Evolutionary conservation across 2,113 vertebrate genomes (phyloP), one percentile per base, ranked within the genome.

Genomic region (Podarcis cretensis): DNA sequence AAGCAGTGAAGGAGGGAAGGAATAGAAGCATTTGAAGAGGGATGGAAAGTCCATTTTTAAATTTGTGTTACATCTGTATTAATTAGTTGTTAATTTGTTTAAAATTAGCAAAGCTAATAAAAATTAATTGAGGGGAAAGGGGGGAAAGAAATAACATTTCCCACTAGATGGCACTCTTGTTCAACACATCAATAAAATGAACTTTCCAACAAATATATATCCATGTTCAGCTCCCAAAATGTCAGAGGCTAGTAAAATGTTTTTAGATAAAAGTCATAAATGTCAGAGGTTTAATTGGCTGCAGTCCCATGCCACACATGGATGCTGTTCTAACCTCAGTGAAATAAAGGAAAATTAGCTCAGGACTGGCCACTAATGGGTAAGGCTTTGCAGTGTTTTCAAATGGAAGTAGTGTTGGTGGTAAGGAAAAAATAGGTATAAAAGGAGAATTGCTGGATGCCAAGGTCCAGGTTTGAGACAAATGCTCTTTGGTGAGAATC

Each of bases 151-250:
- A 2, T 21, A 57, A 1, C 0, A 0, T 10, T 65, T 66, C 35
- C 95, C 97, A 96, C 94, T 0, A 96, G 97, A 93, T 96, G 97
- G 96, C 96, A 94, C 65, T 96, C 76, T 95, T 96, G 95, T 79
- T 91, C 91, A 86, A 92, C 21, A 83, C 91, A 95, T 59, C 18
- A 87, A 54, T 81, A 43, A 84, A 27, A 0, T 18, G 1, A 5
- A 1, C 14, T 40, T 69, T 81, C 37, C 14, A 21, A 30, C 18
- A 14, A 16, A 32, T 63, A 25, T 35, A 73, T 9, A 25, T 21
- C 13, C 6, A 59, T 30, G 10, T 40, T 77, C 35, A 48, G 1
- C 89, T 37, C 68, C 78, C 6, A 25, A 6, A 6, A 35, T 40
- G 32, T 18, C 25, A n/a, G 14, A 66, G 74, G 35, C 35, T 43